Evolutionary conservation across 2,888 invertebrate genomes (phyloP), one percentile per base, ranked within the genome.

Genomic region (Rhingia rostrata): DNA sequence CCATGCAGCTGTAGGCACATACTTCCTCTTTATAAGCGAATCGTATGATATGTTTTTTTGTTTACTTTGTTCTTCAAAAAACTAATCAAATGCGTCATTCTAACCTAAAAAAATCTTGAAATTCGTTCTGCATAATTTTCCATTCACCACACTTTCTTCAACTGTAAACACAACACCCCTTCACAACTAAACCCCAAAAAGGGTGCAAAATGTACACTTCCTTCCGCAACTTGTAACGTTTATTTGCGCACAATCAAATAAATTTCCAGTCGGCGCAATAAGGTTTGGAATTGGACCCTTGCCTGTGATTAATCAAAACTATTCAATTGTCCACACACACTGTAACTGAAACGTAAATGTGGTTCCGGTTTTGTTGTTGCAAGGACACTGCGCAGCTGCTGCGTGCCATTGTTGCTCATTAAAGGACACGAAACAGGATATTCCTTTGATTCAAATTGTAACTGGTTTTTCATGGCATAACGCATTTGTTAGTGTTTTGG

Each of bases 321-420:
- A 66, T 73, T 66, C 66, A 66, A 51, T 60, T 60, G 73, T 60
- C 22, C 22, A 22, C 22, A 22, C 22, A 22, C 41, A 73, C 58
- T 43, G 12, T 53, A 2, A 9, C 53, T 37, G 30, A 37, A 58
- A 12, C 37, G 58, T 72, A 14, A 10, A 22, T 47, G 14, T 10
- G 9, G 58, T 73, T 79, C 73, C 73, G 79, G 73, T 79, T 58
- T 51, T 32, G 69, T 69, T 63, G 54, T 51, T 43, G 47, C 14
- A 77, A 66, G 53, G 60, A 49, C 9, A 70, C 12, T 72, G 61
- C 60, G 70, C 82, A 78, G 82, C 82, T 78, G 82, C 54, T 45
- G 12, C 12, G 49, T 9, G n/a, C 6, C n/a, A 73, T 37, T 37
- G 51, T 56, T 56, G 64, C 14, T 39, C 9, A 35, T 58, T 58